Base-by-base conservation (phyloP, 2,888 invertebrate genomes). In the Thecocarcelia acutangulata region DNA sequence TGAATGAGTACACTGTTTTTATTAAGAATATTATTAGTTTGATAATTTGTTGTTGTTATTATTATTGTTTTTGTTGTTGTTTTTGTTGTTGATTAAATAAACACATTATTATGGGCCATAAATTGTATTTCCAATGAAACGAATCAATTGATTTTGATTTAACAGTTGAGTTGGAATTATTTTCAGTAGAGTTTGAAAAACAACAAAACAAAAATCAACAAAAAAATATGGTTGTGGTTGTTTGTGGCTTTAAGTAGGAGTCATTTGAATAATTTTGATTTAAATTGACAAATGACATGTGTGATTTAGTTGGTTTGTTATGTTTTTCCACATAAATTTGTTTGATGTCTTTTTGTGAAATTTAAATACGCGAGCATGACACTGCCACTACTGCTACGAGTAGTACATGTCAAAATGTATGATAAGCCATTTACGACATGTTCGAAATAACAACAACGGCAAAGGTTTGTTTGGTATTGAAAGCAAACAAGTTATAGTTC, bases 251-350 rank as follows among this genome's bases (percentile, higher is more conserved):
- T 33, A 42, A 54, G 52, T 56, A 58, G 48, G 40, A 52, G 54
- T 78, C 82, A 78, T 82, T 82, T 82, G 66, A 82, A 70, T 78
- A 82, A 78, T 82, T 82, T 82, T 82, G 82, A 82, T 82, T 82
- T 82, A 75, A 79, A 80, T 59, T 80, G 83, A 83, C 80, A 79
- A 80, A 83, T 83, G 80, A 80, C 83, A 76, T 76, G 37, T 68
- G 61, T 66, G 80, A 72, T 74, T 76, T 72, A 68, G 56, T 63
- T 74, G 52, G 58, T 54, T 59, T 68, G 74, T 78, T 78, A 40
- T 15, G n/a, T 46, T 73, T 78, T 78, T 78, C 72, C 72, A 66
- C 44, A 72, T 72, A 78, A 72, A 78, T 78, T 78, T 64, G 46
- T 28, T 78, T 58, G 46, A 33, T 15, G 15, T 56, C 19, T 50